A percentile compares a stretch with the other conserved stretches of the same genome.
phyloP scores from a whole-genome alignment of 2,888 invertebrate genomes.

The Zygogramma bicolorata region DNA sequence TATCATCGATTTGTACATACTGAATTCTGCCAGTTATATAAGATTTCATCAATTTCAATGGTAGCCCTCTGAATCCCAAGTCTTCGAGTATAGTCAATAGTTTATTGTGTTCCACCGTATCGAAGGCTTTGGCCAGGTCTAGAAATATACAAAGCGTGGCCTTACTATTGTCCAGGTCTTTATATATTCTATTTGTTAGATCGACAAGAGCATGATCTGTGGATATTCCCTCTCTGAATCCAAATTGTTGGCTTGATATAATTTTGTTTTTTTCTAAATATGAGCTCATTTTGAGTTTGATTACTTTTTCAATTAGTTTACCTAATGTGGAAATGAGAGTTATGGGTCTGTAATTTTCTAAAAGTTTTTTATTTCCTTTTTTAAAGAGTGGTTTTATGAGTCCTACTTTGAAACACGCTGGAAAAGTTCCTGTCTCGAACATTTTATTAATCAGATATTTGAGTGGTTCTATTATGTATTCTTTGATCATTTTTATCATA shows the following conservation, averaged over 20 bases:
- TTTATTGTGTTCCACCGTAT: background rate
- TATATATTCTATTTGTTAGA: background rate
- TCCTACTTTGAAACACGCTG: background rate
- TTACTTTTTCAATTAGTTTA: background rate
- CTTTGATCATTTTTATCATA: background rate
- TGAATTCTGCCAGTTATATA: background rate
- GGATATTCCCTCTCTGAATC: background rate
- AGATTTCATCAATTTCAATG: background rate
- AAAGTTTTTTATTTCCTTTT: background rate
- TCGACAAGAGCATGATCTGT: background rate
- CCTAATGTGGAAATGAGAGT: too few relatives aligned
- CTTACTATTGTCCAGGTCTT: background rate
- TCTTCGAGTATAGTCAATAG: background rate
- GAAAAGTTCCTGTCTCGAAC: background rate
- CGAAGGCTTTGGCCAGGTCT: background rate
- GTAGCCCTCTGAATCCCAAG: background rate
- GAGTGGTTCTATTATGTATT: background rate
- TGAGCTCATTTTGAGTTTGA: background rate
- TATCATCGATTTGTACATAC: background rate
- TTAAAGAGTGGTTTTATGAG: background rate
- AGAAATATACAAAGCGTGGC: too few relatives aligned
- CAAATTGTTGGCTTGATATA: background rate
- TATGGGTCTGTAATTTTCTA: background rate
- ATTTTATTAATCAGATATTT: background rate
- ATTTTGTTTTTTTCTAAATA: background rate